Evolutionary conservation across 2,888 invertebrate genomes (phyloP).

Genomic region (Campoplex capitator): DNA sequence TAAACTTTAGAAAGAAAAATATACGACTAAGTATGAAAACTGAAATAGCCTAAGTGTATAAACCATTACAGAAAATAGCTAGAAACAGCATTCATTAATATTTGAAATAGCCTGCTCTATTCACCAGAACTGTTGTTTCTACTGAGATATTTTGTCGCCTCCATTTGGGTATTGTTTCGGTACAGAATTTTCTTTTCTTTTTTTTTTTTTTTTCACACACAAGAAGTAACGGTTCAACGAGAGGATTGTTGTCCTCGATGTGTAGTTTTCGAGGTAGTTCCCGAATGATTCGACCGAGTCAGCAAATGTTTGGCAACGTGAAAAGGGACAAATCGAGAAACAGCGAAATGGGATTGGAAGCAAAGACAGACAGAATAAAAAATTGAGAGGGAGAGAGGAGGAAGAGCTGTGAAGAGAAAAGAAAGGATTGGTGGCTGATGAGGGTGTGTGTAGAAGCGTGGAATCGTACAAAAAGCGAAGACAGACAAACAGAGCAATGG

Average conservation of each 20-base stretch:
- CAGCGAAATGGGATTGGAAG: background rate
- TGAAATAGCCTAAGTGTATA: background rate
- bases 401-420: constrained; percentile 20
- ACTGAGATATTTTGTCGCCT: background rate
- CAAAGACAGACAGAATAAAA: background rate
- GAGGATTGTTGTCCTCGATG: background rate
- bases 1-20: too few species aligned
- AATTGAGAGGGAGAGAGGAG: background rate
- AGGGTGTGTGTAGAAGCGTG: constrained; percentile 21
- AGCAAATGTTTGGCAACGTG: constrained; percentile 19
- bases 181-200: background rate
- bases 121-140: background rate
- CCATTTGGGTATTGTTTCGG: background rate
- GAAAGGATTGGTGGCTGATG: constrained; percentile 18
- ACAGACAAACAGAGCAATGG: background rate
- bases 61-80: background rate
- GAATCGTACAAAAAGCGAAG: background rate
- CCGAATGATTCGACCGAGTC: constrained; percentile 13
- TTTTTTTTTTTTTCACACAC: background rate
- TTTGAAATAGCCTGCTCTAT: background rate
- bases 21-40: background rate
- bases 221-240: background rate
- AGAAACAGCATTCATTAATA: background rate
- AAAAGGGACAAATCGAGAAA: constrained; percentile 9
- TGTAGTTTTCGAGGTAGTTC: background rate